Conservation (phyloP, 2,888 invertebrate genomes). For the Lamproptera curius region DNA sequence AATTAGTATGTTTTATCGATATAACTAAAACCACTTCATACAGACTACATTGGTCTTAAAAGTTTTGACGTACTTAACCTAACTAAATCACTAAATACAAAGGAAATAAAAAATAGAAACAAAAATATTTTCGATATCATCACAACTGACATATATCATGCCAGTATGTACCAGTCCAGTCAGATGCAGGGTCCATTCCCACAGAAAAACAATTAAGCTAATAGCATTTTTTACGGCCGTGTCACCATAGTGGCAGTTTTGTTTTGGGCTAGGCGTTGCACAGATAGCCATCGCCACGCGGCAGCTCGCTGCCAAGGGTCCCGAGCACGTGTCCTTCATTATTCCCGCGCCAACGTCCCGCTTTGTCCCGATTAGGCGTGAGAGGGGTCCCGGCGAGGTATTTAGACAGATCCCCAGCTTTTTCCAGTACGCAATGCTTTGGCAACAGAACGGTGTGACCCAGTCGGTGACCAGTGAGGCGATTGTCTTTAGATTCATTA, state of each 20-base stretch:
- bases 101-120: not conserved
- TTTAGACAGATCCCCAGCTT: slow-evolving; percentile 27
- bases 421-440: slow-evolving; percentile 28
- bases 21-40: too few relatives aligned
- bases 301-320: slow-evolving; percentile 38
- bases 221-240: slow-evolving; percentile 11
- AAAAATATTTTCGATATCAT: not conserved
- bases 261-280: slow-evolving; percentile 43
- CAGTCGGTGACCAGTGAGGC: too few relatives aligned
- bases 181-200: slow-evolving; percentile 4
- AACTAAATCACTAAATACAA: not conserved
- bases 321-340: slow-evolving; percentile 70
- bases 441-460: too few relatives aligned
- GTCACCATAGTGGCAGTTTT: slow-evolving; percentile 34
- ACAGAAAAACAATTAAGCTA: slow-evolving; percentile 18
- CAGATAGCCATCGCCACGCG: slow-evolving; percentile 71
- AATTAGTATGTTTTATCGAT: too few relatives aligned
- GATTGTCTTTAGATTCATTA: too few relatives aligned
- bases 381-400: slow-evolving; percentile 37
- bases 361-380: slow-evolving; percentile 75
- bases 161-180: not conserved
- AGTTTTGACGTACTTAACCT: not conserved
- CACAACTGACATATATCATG: not conserved
- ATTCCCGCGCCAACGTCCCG: slow-evolving; percentile 76
- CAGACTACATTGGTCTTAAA: not conserved